phyloP scores from a whole-genome alignment of 2,888 invertebrate genomes.

The Cosmopolites sordidus region DNA sequence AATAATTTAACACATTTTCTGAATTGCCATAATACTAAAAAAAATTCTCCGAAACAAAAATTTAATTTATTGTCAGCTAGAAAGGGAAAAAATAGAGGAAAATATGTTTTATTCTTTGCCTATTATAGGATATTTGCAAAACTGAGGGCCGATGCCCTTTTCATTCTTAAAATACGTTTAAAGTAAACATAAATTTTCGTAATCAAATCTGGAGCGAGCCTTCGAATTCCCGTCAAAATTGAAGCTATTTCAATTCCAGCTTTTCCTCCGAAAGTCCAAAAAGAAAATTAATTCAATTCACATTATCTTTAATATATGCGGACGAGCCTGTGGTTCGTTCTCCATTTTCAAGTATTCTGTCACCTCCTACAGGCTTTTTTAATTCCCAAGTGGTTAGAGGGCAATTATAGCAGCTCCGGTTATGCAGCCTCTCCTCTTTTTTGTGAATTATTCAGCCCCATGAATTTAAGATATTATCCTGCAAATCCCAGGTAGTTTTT shows the following conservation, averaged over 20 bases:
- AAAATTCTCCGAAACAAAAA: not conserved
- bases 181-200: constrained; percentile 16
- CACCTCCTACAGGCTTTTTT: constrained; percentile 26
- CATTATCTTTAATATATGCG: constrained; percentile 27
- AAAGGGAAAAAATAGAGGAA: not conserved
- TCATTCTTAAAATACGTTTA: constrained; percentile 6
- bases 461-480: constrained; percentile 25
- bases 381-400: constrained; percentile 26
- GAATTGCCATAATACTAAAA: not conserved
- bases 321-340: constrained; percentile 21
- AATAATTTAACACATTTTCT: too few relatives aligned
- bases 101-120: too few relatives aligned
- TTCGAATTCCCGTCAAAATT: constrained; percentile 17
- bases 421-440: constrained; percentile 18
- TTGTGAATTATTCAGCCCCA: constrained; percentile 27
- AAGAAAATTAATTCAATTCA: constrained; percentile 27
- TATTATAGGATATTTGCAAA: constrained; percentile 2
- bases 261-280: constrained; percentile 20
- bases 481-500: constrained; percentile 16
- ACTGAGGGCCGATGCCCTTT: not conserved
- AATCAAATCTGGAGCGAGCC: constrained; percentile 16
- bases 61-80: not conserved
- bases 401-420: constrained; percentile 26
- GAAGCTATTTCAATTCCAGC: constrained; percentile 22
- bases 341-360: constrained; percentile 26